A percentile compares a stretch with the other conserved stretches of the same genome.
Evolutionary conservation across 2,888 invertebrate genomes (phyloP).

Genomic region (Heteromyza rotundicornis): DNA sequence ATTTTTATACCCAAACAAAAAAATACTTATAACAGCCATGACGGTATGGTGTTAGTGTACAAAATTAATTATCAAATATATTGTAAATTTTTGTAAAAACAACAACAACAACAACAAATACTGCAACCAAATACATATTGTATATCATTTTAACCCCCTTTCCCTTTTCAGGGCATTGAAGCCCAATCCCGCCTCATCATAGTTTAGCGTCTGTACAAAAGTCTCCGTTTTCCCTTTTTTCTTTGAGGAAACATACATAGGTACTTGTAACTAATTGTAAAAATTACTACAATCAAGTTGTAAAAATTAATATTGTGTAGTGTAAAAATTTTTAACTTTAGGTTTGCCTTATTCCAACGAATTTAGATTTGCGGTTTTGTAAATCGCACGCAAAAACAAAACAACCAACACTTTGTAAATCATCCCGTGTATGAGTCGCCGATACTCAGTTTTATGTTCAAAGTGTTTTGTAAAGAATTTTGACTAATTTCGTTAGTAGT

Average conservation of each 20-base stretch:
- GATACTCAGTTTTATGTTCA: too few species aligned
- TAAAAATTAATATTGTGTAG: too few species aligned
- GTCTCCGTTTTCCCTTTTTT: too few species aligned
- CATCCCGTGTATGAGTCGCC: neutral
- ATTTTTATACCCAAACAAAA: too few species aligned
- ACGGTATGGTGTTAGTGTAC: too few species aligned
- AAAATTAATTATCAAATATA: slow-evolving; percentile 1
- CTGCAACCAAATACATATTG: neutral
- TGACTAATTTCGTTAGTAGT: neutral
- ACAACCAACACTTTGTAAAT: neutral
- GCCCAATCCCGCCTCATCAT: neutral
- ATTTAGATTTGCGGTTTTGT: slow-evolving; percentile 8
- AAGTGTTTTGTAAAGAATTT: neutral
- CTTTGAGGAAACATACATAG: too few species aligned
- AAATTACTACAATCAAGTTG: too few species aligned
- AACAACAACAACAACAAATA: neutral
- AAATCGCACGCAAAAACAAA: neutral
- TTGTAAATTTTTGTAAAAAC: slow-evolving; percentile 16
- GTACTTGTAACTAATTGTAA: too few species aligned
- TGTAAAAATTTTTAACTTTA: neutral
- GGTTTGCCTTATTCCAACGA: slow-evolving; percentile 12
- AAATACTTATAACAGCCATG: too few species aligned
- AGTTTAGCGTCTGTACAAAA: neutral
- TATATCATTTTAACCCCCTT: too few species aligned
- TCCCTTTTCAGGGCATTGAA: too few species aligned